Conservation (phyloP, 2,797 vertebrate genomes). For the Todus mexicanus region DNA sequence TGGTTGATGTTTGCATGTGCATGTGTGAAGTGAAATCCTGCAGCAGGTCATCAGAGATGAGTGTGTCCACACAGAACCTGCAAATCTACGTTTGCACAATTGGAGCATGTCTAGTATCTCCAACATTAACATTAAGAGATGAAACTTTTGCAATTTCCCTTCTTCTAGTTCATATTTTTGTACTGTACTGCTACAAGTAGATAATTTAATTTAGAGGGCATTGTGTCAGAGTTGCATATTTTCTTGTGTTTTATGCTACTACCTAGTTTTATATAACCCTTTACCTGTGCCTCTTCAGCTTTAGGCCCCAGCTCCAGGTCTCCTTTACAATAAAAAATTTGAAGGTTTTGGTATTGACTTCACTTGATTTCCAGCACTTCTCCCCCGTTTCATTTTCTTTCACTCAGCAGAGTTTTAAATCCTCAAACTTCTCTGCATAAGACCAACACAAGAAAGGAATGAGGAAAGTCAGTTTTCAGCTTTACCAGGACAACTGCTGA, state of each 20-base stretch:
- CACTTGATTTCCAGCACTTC: not conserved
- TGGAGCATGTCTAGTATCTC: not conserved
- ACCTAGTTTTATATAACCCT: not conserved
- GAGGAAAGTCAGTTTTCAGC: not conserved
- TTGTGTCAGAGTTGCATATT: not conserved
- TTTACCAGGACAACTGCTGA: not conserved
- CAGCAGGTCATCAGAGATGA: not conserved
- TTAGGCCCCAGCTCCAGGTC: not conserved
- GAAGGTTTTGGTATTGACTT: not conserved
- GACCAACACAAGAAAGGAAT: not conserved
- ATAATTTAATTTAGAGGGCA: not conserved
- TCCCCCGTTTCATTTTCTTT: not conserved
- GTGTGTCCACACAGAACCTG: fast-evolving
- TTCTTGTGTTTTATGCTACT: not conserved
- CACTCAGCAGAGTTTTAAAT: not conserved
- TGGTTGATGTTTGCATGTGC: not conserved
- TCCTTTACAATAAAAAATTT: not conserved
- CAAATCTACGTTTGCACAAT: not conserved
- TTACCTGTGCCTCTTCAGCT: not conserved
- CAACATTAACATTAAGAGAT: not conserved
- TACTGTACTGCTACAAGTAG: not conserved
- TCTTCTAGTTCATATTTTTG: not conserved
- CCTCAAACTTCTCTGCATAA: not conserved
- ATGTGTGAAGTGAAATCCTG: fast-evolving
- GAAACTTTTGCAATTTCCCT: not conserved